Base-by-base conservation (phyloP, 2,797 vertebrate genomes). In the Coreius guichenoti region DNA sequence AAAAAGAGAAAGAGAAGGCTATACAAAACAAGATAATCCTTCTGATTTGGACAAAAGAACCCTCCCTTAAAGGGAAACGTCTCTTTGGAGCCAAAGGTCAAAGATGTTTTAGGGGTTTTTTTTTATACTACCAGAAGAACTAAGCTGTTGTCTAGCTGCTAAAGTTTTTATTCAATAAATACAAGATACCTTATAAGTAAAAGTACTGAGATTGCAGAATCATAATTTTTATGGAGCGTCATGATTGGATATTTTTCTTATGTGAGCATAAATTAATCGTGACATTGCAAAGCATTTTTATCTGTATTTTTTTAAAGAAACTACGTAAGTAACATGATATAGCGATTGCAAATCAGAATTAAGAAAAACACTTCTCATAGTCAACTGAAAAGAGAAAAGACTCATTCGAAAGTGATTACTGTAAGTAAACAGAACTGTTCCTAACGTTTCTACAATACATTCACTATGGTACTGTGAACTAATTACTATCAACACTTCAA, bases 391-490 rank as follows among this genome's bases (percentile, higher is more conserved):
- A 54, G 29, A 23, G 29, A 51, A 75, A 54, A 51, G 29, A 31
- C 47, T 74, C 9, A 51, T 74, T 74, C 6, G 29, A 54, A 75
- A 51, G 72, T 58, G 33, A 39, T 77, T 58, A 58, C 75, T 58
- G 23, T 26, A 58, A 58, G 75, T 39, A 58, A 58, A 77, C 74
- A 58, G 31, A 77, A 58, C 74, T 58, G 51, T 39, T 58, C 54
- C 33, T 77, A 58, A 39, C 54, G 1, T 77, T 77, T 77, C 54
- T 43, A 39, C 75, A 77, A 9, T 43, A 58, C 33, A 58, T 77
- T 77, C 75, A 77, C 6, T 77, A n/a, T 58, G 54, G 33, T 36
- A n/a, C 54, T 58, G 75, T 77, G 75, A 77, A 58, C 23, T 77
- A 77, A 77, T 77, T 77, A 58, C 54, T 58, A 17, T 39, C 54